Evolutionary conservation across 2,888 invertebrate genomes (phyloP).

Genomic region (Nomada fucata): DNA sequence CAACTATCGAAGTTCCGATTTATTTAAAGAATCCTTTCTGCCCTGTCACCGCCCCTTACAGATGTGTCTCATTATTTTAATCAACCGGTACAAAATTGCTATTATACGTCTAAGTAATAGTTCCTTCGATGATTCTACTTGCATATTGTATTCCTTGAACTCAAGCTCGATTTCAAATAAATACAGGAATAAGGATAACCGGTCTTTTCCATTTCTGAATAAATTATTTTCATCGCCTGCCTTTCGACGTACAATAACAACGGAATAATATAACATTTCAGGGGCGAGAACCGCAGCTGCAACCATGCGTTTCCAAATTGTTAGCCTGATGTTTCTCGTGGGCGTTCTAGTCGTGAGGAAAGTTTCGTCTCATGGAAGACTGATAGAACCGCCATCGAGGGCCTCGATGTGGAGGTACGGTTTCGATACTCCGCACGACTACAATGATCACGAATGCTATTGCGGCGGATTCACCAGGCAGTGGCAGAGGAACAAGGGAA

Average conservation of each 20-base stretch:
- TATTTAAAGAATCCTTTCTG: too few relatives aligned
- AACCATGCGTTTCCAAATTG: conserved; percentile 60
- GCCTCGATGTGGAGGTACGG: conserved; percentile 96
- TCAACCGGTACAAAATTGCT: too few relatives aligned
- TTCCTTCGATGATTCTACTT: too few relatives aligned
- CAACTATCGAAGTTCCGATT: too few relatives aligned
- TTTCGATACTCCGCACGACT: conserved; percentile 94
- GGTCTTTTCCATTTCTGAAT: too few relatives aligned
- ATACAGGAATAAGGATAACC: too few relatives aligned
- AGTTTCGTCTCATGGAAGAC: conserved; percentile 88
- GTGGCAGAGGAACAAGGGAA: conserved; percentile 92
- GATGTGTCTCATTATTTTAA: too few relatives aligned
- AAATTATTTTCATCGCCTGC: too few relatives aligned
- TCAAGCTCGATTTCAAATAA: too few relatives aligned
- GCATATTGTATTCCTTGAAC: too few relatives aligned
- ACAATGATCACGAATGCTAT: conserved; percentile 94
- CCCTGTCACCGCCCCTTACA: too few relatives aligned
- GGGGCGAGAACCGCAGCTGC: not conserved
- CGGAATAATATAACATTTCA: conserved; percentile 25
- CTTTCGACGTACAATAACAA: not conserved
- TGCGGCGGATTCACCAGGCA: conserved; percentile 95
- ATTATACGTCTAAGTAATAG: too few relatives aligned
- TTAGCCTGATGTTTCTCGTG: conserved; percentile 55
- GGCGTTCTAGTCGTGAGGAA: conserved; percentile 68
- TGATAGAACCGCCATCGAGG: conserved; percentile 94